Evolutionary conservation across 2,797 vertebrate species (phyloP).

Genomic region (Borostomias antarcticus): DNA sequence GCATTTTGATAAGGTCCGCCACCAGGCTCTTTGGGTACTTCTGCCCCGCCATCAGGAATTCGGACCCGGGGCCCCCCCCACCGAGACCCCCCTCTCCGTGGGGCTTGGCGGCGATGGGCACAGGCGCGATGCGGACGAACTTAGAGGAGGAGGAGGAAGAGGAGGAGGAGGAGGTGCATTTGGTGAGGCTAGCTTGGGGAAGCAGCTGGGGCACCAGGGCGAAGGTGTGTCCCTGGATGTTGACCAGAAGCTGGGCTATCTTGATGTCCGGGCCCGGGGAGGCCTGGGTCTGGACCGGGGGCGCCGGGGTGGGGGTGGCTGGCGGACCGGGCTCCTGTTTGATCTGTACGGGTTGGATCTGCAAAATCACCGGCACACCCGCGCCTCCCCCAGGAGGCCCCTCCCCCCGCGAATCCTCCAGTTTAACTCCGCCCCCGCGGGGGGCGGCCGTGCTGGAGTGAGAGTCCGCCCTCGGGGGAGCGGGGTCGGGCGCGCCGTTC

Average conservation of each 20-base stretch:
- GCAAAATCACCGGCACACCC: conserved; percentile 84
- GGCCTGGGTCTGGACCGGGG: conserved; percentile 41
- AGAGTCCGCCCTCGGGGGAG: conserved; percentile 51
- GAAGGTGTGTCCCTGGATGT: conserved; percentile 98
- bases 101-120: conserved; percentile 97
- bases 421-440: conserved; percentile 74
- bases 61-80: conserved; percentile 66
- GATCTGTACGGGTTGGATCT: conserved; percentile 91
- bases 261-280: conserved; percentile 90
- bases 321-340: conserved; percentile 82
- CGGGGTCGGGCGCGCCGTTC: conserved; percentile 38
- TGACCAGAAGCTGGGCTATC: conserved; percentile 95
- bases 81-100: conserved; percentile 73
- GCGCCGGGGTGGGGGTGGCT: conserved; percentile 58
- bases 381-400: conserved; percentile 27
- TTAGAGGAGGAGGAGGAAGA: conserved; percentile 81
- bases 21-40: conserved; percentile 93
- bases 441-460: conserved; percentile 12
- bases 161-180: conserved; percentile 56
- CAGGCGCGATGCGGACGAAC: conserved; percentile 95
- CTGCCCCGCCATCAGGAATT: conserved; percentile 84
- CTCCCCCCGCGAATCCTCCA: conserved; percentile 58
- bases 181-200: conserved; percentile 73
- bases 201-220: conserved; percentile 94
- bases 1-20: conserved; percentile 98